phyloP scores from a whole-genome alignment of 92 coral and sea anemone species.

The Desmophyllum pertusum region DNA sequence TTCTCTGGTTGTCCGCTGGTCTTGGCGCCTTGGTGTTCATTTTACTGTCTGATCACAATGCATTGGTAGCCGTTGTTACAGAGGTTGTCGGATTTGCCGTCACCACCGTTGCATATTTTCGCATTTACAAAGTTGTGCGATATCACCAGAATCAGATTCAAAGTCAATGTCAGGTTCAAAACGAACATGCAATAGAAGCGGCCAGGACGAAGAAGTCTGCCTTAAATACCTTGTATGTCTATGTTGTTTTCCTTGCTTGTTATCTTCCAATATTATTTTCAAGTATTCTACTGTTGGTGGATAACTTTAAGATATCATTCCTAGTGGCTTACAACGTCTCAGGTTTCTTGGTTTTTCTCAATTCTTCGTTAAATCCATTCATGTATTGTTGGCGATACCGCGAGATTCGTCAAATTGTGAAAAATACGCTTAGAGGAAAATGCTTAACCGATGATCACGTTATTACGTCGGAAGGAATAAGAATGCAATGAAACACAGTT shows the following conservation, averaged over 20 bases:
- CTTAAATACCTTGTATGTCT: conserved; percentile 7
- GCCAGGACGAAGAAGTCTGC: conserved; percentile 18
- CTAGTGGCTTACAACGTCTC: neutral
- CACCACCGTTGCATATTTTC: neutral
- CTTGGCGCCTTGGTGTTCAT: neutral
- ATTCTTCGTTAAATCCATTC: conserved; percentile 16
- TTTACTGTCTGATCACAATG: neutral
- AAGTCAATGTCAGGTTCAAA: conserved; percentile 22
- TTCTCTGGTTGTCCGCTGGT: conserved; percentile 17
- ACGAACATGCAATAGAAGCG: neutral
- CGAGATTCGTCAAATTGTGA: conserved; percentile 4
- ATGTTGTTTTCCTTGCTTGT: conserved; percentile 15
- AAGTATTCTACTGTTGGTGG: neutral
- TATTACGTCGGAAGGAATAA: neutral
- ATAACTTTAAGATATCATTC: neutral
- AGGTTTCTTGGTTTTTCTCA: conserved; percentile 8
- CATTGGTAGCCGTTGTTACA: neutral
- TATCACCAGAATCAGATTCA: conserved; percentile 26
- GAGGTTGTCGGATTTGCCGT: neutral
- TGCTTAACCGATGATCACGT: neutral
- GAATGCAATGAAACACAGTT: neutral
- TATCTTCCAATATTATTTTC: conserved; percentile 19
- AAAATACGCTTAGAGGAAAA: neutral
- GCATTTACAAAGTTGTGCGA: conserved; percentile 11
- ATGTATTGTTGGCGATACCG: conserved; percentile 22